phyloP scores from a whole-genome alignment of 2,888 invertebrate genomes.

The Tanytarsus gracilentus region DNA sequence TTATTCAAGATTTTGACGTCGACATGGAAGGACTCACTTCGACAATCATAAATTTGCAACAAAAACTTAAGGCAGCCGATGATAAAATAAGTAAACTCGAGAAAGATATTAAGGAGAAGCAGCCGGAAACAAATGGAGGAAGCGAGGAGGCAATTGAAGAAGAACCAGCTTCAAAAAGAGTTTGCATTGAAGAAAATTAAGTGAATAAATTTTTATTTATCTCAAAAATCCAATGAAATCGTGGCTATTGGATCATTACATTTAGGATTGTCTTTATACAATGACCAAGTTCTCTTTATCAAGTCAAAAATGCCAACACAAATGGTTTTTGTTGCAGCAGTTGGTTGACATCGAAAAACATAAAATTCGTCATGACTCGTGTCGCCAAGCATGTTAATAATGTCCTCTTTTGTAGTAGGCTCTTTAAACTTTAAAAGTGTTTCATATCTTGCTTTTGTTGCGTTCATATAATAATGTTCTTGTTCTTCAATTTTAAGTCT shows the following conservation, averaged over 20 bases:
- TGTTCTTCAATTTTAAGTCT: constrained; percentile 57
- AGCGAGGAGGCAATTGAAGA: neutral
- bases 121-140: neutral
- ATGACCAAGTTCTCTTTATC: constrained; percentile 60
- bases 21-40: constrained; percentile 98
- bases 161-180: neutral
- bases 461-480: constrained; percentile 54
- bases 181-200: constrained; percentile 10
- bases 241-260: constrained; percentile 60
- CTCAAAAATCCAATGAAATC: constrained; percentile 47
- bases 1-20: constrained; percentile 90
- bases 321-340: constrained; percentile 64
- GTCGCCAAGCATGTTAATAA: constrained; percentile 70
- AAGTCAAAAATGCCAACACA: constrained; percentile 76
- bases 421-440: constrained; percentile 51
- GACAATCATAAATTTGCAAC: constrained; percentile 87
- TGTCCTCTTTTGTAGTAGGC: constrained; percentile 53
- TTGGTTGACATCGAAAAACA: constrained; percentile 57
- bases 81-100: constrained; percentile 57
- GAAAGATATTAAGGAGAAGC: constrained; percentile 43
- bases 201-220: constrained; percentile 33
- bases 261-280: constrained; percentile 69
- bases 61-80: constrained; percentile 78
- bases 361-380: constrained; percentile 54
- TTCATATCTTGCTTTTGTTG: constrained; percentile 59